Evolutionary conservation across 2,113 vertebrate species (phyloP), one percentile per base, ranked within the genome.

Genomic region (Procapra przewalskii): DNA sequence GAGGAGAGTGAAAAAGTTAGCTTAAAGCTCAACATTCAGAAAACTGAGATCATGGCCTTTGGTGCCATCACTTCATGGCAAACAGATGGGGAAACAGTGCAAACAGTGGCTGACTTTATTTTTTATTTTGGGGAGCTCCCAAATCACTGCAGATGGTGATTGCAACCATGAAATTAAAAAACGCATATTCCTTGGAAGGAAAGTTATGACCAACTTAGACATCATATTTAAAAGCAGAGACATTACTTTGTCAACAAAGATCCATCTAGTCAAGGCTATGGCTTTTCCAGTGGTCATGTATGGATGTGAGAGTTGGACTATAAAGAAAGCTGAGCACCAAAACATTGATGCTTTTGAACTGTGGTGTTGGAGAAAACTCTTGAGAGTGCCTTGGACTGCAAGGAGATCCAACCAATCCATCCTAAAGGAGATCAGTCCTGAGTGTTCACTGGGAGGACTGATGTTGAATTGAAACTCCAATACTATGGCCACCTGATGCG

Each of bases 81-180:
- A 71, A 71, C 36, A 71, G 64, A 36, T 71, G n/a, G 17, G 64
- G n/a, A 71, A 71, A 71, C 17, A 67, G 33, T 36, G 64, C 33
- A 67, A 67, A 67, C n/a, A 36, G 17, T 71, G 64, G 7, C 17
- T 17, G 16, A 67, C 64, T 60, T 31, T 31, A 15, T 31, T 31
- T 31, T 67, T 67, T 71, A n/a, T 71, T 67, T 64, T 19, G 0
- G 0, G 0, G 33, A n/a, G n/a, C n/a, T 36, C 9, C 9, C 36
- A 71, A 36, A 71, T 71, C 17, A 71, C n/a, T 71, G 64, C 17
- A 71, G 64, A 36, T 71, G n/a, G 19, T 71, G 17, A 71, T 0
- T 36, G n/a, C 17, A 36, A 4, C n/a, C 64, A 36, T 36, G 64
- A 36, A 71, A 71, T 71, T 71, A 6, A 36, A 71, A 36, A 19